phyloP scores from a whole-genome alignment of 53 echinoderm and acorn worm species.

The Paracentrotus lividus region DNA sequence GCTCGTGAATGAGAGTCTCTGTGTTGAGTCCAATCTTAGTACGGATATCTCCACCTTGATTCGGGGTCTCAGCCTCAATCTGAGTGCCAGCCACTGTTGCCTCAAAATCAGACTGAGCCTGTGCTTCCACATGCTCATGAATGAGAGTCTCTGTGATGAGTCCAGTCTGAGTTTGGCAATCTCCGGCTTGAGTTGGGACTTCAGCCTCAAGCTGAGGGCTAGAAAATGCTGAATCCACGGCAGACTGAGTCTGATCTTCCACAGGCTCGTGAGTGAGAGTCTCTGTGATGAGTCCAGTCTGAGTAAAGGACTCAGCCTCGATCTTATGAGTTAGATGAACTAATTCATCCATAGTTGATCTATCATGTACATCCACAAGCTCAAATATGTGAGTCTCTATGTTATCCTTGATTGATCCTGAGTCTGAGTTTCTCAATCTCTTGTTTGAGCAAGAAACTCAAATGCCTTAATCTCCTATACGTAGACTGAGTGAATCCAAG shows the following conservation, averaged over 20 bases:
- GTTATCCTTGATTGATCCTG: background rate
- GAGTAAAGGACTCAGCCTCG: background rate
- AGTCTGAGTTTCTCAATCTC: background rate
- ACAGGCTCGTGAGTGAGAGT: background rate
- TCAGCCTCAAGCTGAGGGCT: background rate
- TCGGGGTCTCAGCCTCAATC: too few species aligned
- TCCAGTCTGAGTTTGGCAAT: background rate
- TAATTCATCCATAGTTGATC: background rate
- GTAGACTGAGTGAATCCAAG: background rate
- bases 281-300: background rate
- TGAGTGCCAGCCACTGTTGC: too few species aligned
- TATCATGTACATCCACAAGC: background rate
- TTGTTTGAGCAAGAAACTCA: background rate
- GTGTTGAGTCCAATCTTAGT: too few species aligned
- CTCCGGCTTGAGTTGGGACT: background rate
- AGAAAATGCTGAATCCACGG: too few species aligned
- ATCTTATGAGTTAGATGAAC: background rate
- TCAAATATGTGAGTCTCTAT: conserved; percentile 37
- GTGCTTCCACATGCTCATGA: background rate
- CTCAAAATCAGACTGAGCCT: background rate
- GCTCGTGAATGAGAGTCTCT: too few species aligned
- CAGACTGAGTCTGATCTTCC: background rate
- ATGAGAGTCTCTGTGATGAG: background rate
- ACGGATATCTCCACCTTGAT: too few species aligned
- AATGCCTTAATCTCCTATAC: background rate